Percentiles rank a stretch among this genome's conserved stretches.
phyloP scores from a whole-genome alignment of 2,888 invertebrate species.

The Cantharis nigra region DNA sequence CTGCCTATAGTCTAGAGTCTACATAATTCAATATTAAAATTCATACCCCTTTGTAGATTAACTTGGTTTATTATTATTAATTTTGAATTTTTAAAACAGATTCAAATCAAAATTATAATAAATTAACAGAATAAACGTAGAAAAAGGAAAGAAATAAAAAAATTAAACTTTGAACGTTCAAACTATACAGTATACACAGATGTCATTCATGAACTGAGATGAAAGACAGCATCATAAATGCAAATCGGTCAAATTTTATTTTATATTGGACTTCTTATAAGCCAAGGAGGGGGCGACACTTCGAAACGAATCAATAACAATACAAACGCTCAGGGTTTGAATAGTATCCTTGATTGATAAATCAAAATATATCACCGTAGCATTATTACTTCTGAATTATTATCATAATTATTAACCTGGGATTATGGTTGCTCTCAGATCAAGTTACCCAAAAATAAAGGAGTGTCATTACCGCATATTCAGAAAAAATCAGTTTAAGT shows the following conservation, averaged over 20 bases:
- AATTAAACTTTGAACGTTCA: not conserved
- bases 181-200: not conserved
- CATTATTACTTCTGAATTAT: not conserved
- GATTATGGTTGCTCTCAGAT: no score
- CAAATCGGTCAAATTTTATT: not conserved
- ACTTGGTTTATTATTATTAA: no score
- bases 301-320: not conserved
- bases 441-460: no score
- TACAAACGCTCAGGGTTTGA: not conserved
- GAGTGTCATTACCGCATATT: no score
- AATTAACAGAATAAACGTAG: not conserved
- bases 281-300: not conserved
- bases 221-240: not conserved
- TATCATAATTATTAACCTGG: no score
- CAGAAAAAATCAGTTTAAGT: no score
- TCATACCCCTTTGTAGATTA: no score
- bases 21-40: no score
- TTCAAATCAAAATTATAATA: no score
- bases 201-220: not conserved
- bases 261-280: not conserved
- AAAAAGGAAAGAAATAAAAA: not conserved
- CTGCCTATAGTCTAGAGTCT: no score
- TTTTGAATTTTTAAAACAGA: no score
- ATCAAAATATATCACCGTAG: not conserved
- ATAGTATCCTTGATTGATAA: not conserved